A percentile compares a stretch with the other conserved stretches of the same genome.
These are phyloP conservation scores for Lysiphlebus fabarum DNA, from an alignment of 1,140 invertebrate species.

Conservation along the genomic window DNA sequence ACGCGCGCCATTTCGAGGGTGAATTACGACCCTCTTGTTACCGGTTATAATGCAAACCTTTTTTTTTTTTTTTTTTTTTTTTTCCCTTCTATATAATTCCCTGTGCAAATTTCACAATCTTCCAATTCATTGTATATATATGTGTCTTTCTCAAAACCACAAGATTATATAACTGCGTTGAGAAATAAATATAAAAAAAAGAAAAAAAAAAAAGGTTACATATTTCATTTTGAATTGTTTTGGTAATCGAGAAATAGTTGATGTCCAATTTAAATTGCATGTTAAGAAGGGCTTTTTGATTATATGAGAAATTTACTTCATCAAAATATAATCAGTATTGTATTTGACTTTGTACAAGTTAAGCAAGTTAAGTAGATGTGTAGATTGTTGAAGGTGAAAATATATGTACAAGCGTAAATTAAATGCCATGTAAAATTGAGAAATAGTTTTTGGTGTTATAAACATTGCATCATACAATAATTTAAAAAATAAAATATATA, in stretches of 20 bases:
- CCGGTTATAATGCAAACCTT: too few relatives aligned
- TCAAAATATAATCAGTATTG: too few relatives aligned
- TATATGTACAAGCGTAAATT: slow-evolving; percentile 27
- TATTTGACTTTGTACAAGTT: too few relatives aligned
- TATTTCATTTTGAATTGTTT: neutral
- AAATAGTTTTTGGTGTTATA: slow-evolving; percentile 30
- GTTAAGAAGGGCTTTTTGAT: too few relatives aligned
- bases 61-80: too few relatives aligned
- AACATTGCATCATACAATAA: slow-evolving; percentile 27
- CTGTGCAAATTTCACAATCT: too few relatives aligned
- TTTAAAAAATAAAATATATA: slow-evolving; percentile 22
- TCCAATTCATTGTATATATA: too few relatives aligned
- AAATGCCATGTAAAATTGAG: slow-evolving; percentile 31
- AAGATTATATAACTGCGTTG: neutral
- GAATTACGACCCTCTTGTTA: slow-evolving; percentile 33
- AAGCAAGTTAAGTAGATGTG: neutral
- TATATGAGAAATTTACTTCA: too few relatives aligned
- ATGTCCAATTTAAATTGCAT: neutral
- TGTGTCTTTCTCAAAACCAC: too few relatives aligned
- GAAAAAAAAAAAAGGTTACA: neutral
- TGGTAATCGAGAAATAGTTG: slow-evolving; percentile 27
- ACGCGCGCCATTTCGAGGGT: slow-evolving; percentile 36
- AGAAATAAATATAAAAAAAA: too few relatives aligned
- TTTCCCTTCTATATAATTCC: too few relatives aligned
- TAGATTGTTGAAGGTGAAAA: neutral